A percentile compares a stretch with the other conserved stretches of the same genome.
Evolutionary conservation across 2,888 invertebrate species (phyloP).

Genomic region (Seladonia tumulorum): DNA sequence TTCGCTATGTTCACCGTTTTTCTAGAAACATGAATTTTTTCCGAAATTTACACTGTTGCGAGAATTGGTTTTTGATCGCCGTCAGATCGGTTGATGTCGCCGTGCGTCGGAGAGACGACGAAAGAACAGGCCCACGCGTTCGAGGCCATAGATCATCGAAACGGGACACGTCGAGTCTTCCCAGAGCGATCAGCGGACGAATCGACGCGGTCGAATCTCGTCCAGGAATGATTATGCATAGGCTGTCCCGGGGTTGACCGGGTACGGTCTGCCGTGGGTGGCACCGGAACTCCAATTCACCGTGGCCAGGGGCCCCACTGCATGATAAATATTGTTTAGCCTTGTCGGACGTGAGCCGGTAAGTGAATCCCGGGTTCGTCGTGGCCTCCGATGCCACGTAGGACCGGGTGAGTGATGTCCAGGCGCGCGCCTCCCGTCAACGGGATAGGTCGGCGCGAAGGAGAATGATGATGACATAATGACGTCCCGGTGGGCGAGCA

Average conservation of each 20-base stretch:
- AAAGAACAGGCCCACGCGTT: slow-evolving; percentile 32
- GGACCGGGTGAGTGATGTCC: slow-evolving; percentile 81
- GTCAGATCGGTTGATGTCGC: neutral
- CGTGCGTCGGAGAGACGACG: slow-evolving; percentile 1
- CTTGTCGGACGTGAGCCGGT: slow-evolving; percentile 72
- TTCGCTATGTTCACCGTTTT: too few relatives aligned
- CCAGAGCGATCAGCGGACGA: slow-evolving; percentile 46
- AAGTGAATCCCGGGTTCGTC: slow-evolving; percentile 72
- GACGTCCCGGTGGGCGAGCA: slow-evolving; percentile 84
- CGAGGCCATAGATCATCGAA: slow-evolving; percentile 21
- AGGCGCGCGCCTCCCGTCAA: slow-evolving; percentile 83
- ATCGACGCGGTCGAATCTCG: slow-evolving; percentile 57
- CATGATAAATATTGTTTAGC: slow-evolving; percentile 82
- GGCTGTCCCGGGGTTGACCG: slow-evolving; percentile 17
- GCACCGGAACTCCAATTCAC: slow-evolving; percentile 81
- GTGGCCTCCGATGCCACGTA: slow-evolving; percentile 69
- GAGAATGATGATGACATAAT: slow-evolving; percentile 84
- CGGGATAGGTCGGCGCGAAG: slow-evolving; percentile 79
- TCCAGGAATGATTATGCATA: slow-evolving; percentile 61
- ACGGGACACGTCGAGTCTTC: slow-evolving; percentile 1
- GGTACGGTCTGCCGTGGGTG: slow-evolving; percentile 74
- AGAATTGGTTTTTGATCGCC: neutral
- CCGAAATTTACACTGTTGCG: rapidly evolving
- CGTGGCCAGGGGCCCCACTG: slow-evolving; percentile 62
- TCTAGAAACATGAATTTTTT: neutral